Percentiles rank a stretch among this genome's conserved stretches.
These are phyloP conservation scores for Nesoenas mayeri DNA, from an alignment of 2,113 vertebrate species.

Conservation along the genomic window DNA sequence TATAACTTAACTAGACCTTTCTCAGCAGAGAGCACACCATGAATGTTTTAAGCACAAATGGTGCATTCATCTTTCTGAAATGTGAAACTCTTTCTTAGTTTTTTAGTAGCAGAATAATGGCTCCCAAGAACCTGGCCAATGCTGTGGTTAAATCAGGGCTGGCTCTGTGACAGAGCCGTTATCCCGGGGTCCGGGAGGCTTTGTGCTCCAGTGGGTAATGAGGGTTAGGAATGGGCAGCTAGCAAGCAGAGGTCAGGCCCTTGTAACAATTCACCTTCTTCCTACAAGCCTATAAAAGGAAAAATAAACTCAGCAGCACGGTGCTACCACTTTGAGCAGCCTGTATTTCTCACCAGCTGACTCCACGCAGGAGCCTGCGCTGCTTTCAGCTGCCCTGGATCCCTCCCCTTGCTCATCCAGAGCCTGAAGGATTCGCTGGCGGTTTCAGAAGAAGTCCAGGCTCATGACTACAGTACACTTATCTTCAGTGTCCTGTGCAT, in stretches of 20 bases:
- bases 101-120: background rate
- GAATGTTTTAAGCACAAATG: background rate
- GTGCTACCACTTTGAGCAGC: background rate
- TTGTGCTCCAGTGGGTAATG: background rate
- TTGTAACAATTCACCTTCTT: background rate
- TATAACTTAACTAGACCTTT: background rate
- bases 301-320: background rate
- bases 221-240: background rate
- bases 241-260: background rate
- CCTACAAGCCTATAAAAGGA: background rate
- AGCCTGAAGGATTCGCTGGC: background rate
- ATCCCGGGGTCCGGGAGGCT: background rate
- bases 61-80: background rate
- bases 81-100: background rate
- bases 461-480: background rate
- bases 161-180: background rate
- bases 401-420: fast-evolving
- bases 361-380: fast-evolving
- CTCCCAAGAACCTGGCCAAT: background rate
- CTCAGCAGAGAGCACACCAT: background rate
- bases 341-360: background rate
- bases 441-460: background rate
- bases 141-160: background rate
- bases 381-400: background rate
- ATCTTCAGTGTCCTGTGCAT: background rate